phyloP scores from a whole-genome alignment of 2,888 invertebrate species.

The Clusia tigrina region DNA sequence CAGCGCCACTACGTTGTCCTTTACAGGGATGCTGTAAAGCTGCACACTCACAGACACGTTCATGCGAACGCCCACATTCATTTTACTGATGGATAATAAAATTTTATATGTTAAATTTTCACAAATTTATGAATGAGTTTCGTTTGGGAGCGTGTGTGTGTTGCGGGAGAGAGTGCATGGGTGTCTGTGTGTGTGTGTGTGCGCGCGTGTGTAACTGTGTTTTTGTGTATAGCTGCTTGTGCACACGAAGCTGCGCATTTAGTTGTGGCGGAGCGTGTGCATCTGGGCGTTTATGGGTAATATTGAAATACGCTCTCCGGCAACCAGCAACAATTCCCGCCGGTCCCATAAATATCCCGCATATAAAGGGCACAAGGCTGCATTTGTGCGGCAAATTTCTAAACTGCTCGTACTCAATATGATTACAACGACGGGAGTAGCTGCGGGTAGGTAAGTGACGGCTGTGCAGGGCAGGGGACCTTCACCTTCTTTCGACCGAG shows the following conservation, averaged over 20 bases:
- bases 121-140: not conserved
- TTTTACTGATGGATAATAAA: too few species aligned
- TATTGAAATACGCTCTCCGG: slow-evolving; percentile 5
- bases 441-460: too few species aligned
- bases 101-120: not conserved
- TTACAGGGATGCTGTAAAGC: too few species aligned
- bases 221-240: not conserved
- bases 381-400: too few species aligned
- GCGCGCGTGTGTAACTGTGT: not conserved
- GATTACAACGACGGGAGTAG: too few species aligned
- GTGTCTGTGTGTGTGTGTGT: not conserved
- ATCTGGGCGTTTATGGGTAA: not conserved
- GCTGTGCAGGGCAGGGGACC: too few species aligned
- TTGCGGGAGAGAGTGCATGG: not conserved
- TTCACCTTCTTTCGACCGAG: too few species aligned
- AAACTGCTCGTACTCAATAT: too few species aligned
- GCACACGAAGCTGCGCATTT: not conserved
- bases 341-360: not conserved
- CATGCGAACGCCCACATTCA: too few species aligned
- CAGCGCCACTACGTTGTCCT: too few species aligned
- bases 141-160: too few species aligned
- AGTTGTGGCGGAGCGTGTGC: not conserved
- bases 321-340: not conserved
- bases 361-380: not conserved
- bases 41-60: too few species aligned